A percentile compares a stretch with the other conserved stretches of the same genome.
Conservation (phyloP, 2,888 invertebrate genomes). For the Drosophila ustulata region DNA sequence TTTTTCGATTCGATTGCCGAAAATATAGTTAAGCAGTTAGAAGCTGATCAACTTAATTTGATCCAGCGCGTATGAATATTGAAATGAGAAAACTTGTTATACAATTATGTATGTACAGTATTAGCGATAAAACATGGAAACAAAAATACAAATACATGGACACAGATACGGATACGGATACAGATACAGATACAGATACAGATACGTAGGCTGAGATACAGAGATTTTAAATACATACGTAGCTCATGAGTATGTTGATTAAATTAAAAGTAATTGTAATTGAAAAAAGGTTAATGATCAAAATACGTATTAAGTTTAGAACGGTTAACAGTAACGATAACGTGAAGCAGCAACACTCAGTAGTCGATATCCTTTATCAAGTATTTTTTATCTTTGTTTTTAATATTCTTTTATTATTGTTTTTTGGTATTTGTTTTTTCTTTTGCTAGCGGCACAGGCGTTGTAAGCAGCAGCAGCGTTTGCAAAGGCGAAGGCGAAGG, state of each 20-base stretch:
- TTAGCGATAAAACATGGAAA: conserved; percentile 7
- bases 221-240: conserved; percentile 27
- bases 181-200: conserved; percentile 32
- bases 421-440: no score
- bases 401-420: conserved; percentile 15
- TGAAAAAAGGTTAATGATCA: conserved; percentile 2
- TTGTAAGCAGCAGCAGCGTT: conserved; percentile 60
- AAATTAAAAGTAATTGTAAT: conserved; percentile 9
- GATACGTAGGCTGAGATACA: background rate
- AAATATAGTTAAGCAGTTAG: background rate
- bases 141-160: background rate
- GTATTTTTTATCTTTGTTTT: conserved; percentile 3
- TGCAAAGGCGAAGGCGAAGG: conserved; percentile 39
- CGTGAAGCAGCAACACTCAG: conserved; percentile 58
- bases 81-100: background rate
- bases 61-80: background rate
- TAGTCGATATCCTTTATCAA: conserved; percentile 52
- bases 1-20: conserved; percentile 7
- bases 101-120: conserved; percentile 22
- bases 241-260: conserved; percentile 39
- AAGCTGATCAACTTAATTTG: background rate
- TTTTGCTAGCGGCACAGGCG: conserved; percentile 57
- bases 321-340: conserved; percentile 36
- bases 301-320: conserved; percentile 20
- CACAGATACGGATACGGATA: conserved; percentile 33